Evolutionary conservation across 2,113 vertebrate species (phyloP).

Genomic region (Chinchilla lanigera): DNA sequence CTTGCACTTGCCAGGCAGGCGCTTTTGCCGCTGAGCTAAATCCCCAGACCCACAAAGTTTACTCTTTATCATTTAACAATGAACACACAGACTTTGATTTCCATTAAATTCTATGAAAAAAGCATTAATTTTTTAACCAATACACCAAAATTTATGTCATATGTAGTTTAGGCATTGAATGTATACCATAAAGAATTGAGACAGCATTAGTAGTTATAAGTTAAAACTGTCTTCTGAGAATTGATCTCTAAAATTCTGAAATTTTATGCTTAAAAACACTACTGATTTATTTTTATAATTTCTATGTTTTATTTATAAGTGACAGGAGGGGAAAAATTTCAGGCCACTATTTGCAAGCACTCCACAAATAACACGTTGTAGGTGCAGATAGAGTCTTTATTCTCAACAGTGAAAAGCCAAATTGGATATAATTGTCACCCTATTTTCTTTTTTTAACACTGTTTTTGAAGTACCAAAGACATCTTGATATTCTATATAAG

Average conservation of each 20-base stretch:
- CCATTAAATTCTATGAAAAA: background rate
- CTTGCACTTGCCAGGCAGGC: too few relatives aligned
- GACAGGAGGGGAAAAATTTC: constrained; percentile 58
- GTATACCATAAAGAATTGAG: background rate
- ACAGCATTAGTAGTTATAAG: background rate
- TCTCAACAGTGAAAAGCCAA: constrained; percentile 74
- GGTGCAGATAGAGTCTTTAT: constrained; percentile 71
- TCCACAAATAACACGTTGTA: constrained; percentile 70
- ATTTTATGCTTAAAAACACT: constrained; percentile 52
- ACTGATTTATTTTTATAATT: constrained; percentile 58
- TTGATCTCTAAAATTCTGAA: constrained; percentile 40
- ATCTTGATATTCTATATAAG: constrained; percentile 66
- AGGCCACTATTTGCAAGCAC: constrained; percentile 61
- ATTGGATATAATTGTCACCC: constrained; percentile 73
- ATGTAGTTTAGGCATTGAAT: background rate
- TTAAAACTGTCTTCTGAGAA: constrained; percentile 42
- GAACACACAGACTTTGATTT: background rate
- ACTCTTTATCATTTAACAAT: constrained; percentile 8
- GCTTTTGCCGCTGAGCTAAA: too few relatives aligned
- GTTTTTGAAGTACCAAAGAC: constrained; percentile 74
- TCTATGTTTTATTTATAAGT: constrained; percentile 68
- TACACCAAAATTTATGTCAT: background rate
- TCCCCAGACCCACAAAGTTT: too few relatives aligned
- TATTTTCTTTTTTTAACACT: constrained; percentile 75
- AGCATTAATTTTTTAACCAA: constrained; percentile 20